These are phyloP conservation scores for Drosophila micromelanica DNA, from an alignment of 1,140 invertebrate genomes.

Conservation along the genomic window DNA sequence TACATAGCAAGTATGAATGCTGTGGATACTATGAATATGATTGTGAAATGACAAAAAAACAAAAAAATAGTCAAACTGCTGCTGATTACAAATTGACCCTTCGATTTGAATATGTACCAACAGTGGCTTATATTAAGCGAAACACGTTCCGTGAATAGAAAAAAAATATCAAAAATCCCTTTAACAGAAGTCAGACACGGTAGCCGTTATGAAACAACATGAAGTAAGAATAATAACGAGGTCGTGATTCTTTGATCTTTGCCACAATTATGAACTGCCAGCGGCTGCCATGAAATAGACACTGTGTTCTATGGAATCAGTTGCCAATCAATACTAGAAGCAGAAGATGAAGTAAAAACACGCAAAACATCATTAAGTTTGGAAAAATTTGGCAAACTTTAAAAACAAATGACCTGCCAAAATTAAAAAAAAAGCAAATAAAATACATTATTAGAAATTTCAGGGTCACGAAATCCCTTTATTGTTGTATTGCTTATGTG, in stretches of 20 bases:
- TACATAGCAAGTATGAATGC: slow-evolving; percentile 47
- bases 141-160: slow-evolving; percentile 1
- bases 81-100: slow-evolving; percentile 14
- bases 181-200: not conserved
- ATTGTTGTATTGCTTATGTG: no score
- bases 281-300: not conserved
- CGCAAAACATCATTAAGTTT: not conserved
- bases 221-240: slow-evolving; percentile 21
- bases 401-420: no score
- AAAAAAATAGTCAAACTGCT: not conserved
- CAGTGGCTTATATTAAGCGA: slow-evolving; percentile 1
- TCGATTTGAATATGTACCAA: slow-evolving; percentile 28
- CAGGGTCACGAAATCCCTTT: no score
- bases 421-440: no score
- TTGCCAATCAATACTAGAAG: slow-evolving; percentile 10
- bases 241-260: slow-evolving; percentile 16
- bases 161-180: slow-evolving; percentile 1
- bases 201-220: slow-evolving; percentile 23
- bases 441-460: no score
- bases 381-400: not conserved
- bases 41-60: slow-evolving; percentile 22
- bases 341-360: slow-evolving; percentile 1
- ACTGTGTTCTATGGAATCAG: not conserved
- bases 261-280: slow-evolving; percentile 7
- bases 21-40: slow-evolving; percentile 23